Base-by-base conservation (phyloP, 2,888 invertebrate species). In the Lepetodrilus schrolli region DNA sequence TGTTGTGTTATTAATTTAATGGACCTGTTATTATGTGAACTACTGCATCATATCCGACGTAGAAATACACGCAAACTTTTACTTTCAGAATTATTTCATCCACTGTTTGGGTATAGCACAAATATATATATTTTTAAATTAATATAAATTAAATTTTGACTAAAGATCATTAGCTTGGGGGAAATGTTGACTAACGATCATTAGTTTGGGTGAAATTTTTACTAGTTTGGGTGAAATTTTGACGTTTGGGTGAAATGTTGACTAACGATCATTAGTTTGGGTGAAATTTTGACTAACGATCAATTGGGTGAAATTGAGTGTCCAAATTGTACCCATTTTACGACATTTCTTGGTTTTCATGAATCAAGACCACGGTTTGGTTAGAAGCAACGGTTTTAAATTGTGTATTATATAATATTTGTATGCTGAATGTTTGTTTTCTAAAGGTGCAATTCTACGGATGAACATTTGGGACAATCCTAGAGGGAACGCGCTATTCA, bases 401-500 rank as follows among this genome's bases (percentile, higher is more conserved):
- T n/a, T n/a, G n/a, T n/a, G n/a, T n/a, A n/a, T n/a, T n/a, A n/a
- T n/a, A n/a, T n/a, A n/a, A n/a, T n/a, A n/a, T 43, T 43, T 43
- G 0, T 13, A 43, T 17, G n/a, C 4, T 43, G 47, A 36, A 36
- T 36, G 23, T 43, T 26, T 38, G 2, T 3, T 49, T 43, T 26
- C 48, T 48, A 1, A 73, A 80, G 80, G 80, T 58, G 65, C 76
- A 26, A 38, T 78, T 10, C 34, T 78, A 13, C 72, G 74, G 20
- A 65, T 78, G 48, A 36, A 73, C 0, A n/a, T 75, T 8, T 48
- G 76, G 38, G 75, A 73, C 48, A 66, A 75, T 34, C 78, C 78
- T 0, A 2, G 21, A 0, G 75, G 74, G 1, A 58, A 72, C 4
- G 30, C 26, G 1, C 51, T 79, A 10, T 80, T 79, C 20, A 78